Base-by-base conservation (phyloP, 2,797 vertebrate genomes). In the Botia almorhae region DNA sequence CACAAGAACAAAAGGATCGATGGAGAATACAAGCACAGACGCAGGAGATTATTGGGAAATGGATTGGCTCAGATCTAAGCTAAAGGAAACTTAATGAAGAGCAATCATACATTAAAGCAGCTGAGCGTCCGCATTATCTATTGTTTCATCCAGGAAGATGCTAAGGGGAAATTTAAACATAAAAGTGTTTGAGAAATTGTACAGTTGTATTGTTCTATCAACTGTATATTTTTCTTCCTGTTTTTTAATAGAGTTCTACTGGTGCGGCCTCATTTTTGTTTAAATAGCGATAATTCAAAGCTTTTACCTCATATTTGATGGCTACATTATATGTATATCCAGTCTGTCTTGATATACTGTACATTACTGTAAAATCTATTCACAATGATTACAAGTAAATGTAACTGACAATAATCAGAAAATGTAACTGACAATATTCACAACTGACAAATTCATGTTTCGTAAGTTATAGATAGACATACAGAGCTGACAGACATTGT, bases 1-100 rank as follows among this genome's bases (percentile, higher is more conserved):
- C 71, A 46, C 13, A 51, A 70, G 84, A 83, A 74, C 82, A 80
- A 67, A 74, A 67, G 53, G 80, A 83, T 87, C 86, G 74, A 87
- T 87, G 60, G 73, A 43, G 39, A 84, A 84, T 83, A 84, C 86
- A 86, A 81, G 79, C 56, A 65, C 63, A 82, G 72, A 76, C 12
- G 23, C 65, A 67, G 55, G 51, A 86, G 78, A 86, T 84, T 84
- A 87, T 86, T 80, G 83, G 81, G 65, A 82, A 86, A 86, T 86
- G 72, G 84, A 84, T 78, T n/a, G 81, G 23, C 46, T 73, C 67
- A 79, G 83, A 83, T 83, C 72, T 61, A 73, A 78, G 79, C 79
- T 76, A 83, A 87, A 82, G 77, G 73, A 85, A 76, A 81, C 83
- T 82, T 82, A 83, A 85, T 83, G 82, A 83, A 84, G 73, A 83